These are phyloP conservation scores for Aphidius gifuensis DNA, from an alignment of 1,140 invertebrate species.

Conservation along the genomic window DNA sequence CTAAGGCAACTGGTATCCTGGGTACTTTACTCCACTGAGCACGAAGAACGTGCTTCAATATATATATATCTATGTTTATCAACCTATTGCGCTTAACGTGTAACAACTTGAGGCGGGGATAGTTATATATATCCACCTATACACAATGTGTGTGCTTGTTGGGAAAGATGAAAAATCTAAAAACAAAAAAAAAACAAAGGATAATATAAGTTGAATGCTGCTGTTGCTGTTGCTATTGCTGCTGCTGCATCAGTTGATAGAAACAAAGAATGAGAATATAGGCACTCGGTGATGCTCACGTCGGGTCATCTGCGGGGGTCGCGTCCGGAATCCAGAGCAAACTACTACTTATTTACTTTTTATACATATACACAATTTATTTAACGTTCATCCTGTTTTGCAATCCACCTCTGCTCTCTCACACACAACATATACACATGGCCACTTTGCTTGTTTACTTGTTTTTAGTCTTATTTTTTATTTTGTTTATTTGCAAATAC, in stretches of 20 bases:
- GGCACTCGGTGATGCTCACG: slow-evolving; percentile 47
- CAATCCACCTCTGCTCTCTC: neutral
- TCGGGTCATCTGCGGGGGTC: slow-evolving; percentile 51
- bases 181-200: too few species aligned
- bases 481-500: neutral
- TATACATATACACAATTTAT: slow-evolving; percentile 16
- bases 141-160: too few species aligned
- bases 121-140: neutral
- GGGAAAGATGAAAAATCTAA: too few species aligned
- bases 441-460: slow-evolving; percentile 23
- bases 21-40: slow-evolving; percentile 27
- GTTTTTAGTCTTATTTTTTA: slow-evolving; percentile 11
- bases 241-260: too few species aligned
- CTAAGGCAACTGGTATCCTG: slow-evolving; percentile 13
- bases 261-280: too few species aligned
- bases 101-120: slow-evolving; percentile 27
- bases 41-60: slow-evolving; percentile 3
- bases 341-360: slow-evolving; percentile 37
- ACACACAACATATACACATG: neutral
- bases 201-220: too few species aligned
- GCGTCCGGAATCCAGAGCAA: slow-evolving; percentile 56
- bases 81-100: too few species aligned
- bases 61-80: too few species aligned
- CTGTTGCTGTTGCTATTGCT: too few species aligned
- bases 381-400: slow-evolving; percentile 18